Conservation (phyloP, 92 coral and sea anemone species). For the Parazoanthus swiftii region DNA sequence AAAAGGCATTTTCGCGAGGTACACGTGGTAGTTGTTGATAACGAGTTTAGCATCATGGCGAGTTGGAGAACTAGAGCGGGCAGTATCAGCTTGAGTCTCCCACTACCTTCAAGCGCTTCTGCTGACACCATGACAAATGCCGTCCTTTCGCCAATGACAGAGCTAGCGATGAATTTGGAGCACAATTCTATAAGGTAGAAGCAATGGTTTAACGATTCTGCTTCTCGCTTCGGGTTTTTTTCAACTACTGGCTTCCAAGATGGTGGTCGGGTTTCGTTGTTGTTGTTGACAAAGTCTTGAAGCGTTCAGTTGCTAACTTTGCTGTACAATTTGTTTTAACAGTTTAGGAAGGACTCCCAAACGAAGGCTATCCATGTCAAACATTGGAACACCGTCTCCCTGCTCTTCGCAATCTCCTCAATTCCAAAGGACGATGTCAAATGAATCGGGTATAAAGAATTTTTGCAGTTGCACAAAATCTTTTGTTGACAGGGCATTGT, state of each 20-base stretch:
- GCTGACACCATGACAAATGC: slow-evolving; percentile 69
- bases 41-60: slow-evolving; percentile 83
- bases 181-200: slow-evolving; percentile 80
- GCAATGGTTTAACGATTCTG: slow-evolving; percentile 18
- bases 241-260: not conserved
- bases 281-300: not conserved
- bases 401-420: slow-evolving; percentile 64
- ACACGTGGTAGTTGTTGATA: slow-evolving; percentile 35
- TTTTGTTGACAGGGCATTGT: slow-evolving; percentile 1
- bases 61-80: slow-evolving; percentile 82
- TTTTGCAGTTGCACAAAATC: not conserved
- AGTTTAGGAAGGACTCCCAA: slow-evolving; percentile 91
- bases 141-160: slow-evolving; percentile 94
- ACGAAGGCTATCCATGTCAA: slow-evolving; percentile 85
- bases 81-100: slow-evolving; percentile 76
- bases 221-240: not conserved
- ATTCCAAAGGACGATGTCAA: slow-evolving; percentile 77
- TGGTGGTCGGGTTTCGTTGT: not conserved
- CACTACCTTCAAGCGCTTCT: slow-evolving; percentile 57
- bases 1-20: slow-evolving; percentile 46
- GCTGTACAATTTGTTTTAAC: slow-evolving; percentile 31
- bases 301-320: not conserved
- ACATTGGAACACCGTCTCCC: slow-evolving; percentile 73
- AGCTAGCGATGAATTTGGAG: slow-evolving; percentile 87
- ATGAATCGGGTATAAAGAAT: slow-evolving; percentile 82